Evolutionary conservation across 2,113 vertebrate species (phyloP).

Genomic region (Perccottus glenii): DNA sequence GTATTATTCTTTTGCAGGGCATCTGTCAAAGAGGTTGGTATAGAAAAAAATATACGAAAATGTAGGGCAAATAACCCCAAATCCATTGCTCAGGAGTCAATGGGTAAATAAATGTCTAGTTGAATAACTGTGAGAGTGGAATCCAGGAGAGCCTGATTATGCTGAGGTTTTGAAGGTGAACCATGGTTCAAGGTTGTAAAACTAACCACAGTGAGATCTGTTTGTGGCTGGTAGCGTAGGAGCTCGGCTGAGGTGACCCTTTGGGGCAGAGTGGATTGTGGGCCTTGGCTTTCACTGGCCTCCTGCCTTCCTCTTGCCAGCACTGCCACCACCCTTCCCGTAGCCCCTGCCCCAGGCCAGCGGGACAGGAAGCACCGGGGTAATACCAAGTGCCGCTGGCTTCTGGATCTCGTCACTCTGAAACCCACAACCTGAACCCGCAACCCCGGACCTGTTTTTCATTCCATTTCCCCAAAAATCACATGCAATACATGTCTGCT

Average conservation of each 20-base stretch:
- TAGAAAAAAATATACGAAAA: too few species aligned
- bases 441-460: slow-evolving; percentile 71
- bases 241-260: slow-evolving; percentile 40
- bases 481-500: slow-evolving; percentile 72
- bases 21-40: too few species aligned
- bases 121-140: slow-evolving; percentile 50
- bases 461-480: slow-evolving; percentile 72
- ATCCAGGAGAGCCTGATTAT: slow-evolving; percentile 48
- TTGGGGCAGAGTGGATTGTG: slow-evolving; percentile 47
- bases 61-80: slow-evolving; percentile 13
- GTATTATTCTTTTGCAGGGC: slow-evolving; percentile 33
- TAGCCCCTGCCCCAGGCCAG: slow-evolving; percentile 33
- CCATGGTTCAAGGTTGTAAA: slow-evolving; percentile 78
- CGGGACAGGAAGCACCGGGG: slow-evolving; percentile 69
- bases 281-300: slow-evolving; percentile 45
- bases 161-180: slow-evolving; percentile 64
- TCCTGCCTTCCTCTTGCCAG: slow-evolving; percentile 39
- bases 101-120: slow-evolving; percentile 40
- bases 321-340: slow-evolving; percentile 16
- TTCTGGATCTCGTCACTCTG: slow-evolving; percentile 79
- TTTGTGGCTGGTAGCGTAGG: slow-evolving; percentile 50
- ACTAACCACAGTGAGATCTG: slow-evolving; percentile 71
- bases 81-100: slow-evolving; percentile 16
- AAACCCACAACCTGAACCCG: slow-evolving; percentile 71
- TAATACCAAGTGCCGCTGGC: slow-evolving; percentile 65